A percentile compares a stretch with the other conserved stretches of the same genome.
Evolutionary conservation across 2,888 invertebrate species (phyloP).

Genomic region (Girardia tigrina): DNA sequence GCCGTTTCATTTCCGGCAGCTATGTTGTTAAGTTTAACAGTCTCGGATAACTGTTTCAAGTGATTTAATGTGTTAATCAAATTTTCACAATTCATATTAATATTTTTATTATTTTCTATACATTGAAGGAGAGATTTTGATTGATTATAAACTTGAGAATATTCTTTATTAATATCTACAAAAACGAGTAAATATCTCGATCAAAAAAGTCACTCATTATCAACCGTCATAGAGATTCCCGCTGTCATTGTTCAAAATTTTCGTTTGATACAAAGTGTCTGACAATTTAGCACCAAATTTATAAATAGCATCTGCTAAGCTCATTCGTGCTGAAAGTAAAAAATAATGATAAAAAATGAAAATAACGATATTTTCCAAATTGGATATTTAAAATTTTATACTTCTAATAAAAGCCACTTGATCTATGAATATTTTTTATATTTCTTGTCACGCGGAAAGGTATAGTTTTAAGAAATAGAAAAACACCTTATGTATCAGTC

Average conservation of each 20-base stretch:
- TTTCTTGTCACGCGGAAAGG: no score
- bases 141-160: not conserved
- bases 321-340: not conserved
- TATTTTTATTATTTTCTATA: not conserved
- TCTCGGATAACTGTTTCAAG: not conserved
- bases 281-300: conserved; percentile 16
- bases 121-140: not conserved
- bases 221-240: not conserved
- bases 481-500: no score
- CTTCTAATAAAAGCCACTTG: no score
- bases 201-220: not conserved
- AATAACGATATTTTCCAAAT: not conserved
- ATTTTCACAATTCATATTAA: not conserved
- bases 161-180: not conserved
- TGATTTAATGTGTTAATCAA: not conserved
- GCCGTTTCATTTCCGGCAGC: not conserved
- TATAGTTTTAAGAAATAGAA: no score
- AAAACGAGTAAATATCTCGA: no score
- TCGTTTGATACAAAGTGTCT: not conserved
- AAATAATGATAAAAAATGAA: not conserved
- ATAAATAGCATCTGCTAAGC: not conserved
- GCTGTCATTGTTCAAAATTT: conserved; percentile 11
- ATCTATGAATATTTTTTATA: no score
- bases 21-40: not conserved
- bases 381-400: no score